These are phyloP conservation scores for Drosophila infuscata DNA, from an alignment of 2,888 invertebrate genomes.

Conservation along the genomic window DNA sequence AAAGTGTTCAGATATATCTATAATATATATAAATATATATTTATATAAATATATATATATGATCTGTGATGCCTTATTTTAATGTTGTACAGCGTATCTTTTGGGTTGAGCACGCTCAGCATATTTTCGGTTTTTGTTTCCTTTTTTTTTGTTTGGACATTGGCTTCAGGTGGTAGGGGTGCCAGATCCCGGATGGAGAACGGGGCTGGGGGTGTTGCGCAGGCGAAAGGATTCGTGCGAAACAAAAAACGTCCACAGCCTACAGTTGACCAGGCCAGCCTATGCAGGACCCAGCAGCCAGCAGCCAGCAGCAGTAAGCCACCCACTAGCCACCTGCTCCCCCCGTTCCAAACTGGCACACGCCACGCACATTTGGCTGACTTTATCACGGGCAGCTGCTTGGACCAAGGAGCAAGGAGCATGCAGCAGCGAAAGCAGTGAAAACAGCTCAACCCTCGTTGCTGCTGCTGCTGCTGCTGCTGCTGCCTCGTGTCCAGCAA, in stretches of 20 bases:
- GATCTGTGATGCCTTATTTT: background rate
- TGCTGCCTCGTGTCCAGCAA: conserved; percentile 53
- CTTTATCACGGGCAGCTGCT: conserved; percentile 67
- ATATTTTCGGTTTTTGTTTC: background rate
- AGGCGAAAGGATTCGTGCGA: conserved; percentile 76
- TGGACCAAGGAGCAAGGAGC: conserved; percentile 23
- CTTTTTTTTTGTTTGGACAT: conserved; percentile 6
- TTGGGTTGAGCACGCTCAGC: background rate
- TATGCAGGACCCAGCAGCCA: background rate
- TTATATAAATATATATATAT: background rate
- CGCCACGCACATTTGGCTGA: conserved; percentile 72
- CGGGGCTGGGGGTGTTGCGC: conserved; percentile 2
- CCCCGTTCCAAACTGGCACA: conserved; percentile 48
- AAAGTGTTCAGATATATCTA: background rate
- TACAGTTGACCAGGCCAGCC: conserved; percentile 64
- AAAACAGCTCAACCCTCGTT: conserved; percentile 41
- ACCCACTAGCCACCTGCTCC: background rate
- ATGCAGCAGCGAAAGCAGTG: conserved; percentile 16
- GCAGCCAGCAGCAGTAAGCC: conserved; percentile 3
- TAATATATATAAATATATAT: background rate
- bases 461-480: conserved; percentile 6
- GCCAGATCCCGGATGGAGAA: background rate
- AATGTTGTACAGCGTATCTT: background rate
- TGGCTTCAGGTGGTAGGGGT: conserved; percentile 42
- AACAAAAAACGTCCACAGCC: conserved; percentile 55